Evolutionary conservation across 2,113 vertebrate species (phyloP).

Genomic region (Arizona elegans): DNA sequence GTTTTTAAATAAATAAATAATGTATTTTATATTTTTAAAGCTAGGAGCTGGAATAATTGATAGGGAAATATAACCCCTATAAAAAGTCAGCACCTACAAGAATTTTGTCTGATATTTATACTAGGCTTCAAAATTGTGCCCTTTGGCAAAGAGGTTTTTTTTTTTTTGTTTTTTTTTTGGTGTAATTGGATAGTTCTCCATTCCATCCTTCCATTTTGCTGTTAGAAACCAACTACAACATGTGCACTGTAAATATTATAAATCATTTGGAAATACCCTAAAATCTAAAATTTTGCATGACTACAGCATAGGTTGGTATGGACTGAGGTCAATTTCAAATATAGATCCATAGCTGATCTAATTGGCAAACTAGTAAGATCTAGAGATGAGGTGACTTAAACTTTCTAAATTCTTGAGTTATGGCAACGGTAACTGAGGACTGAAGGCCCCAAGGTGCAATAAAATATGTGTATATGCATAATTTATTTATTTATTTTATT

Average conservation of each 20-base stretch:
- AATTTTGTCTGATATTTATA: neutral
- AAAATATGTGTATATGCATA: neutral
- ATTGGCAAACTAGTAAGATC: neutral
- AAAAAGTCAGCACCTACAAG: neutral
- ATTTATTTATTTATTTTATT: no score
- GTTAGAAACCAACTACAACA: neutral
- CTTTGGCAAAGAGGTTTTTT: neutral
- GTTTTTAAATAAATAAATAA: neutral
- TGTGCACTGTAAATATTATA: neutral
- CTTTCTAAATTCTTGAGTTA: neutral
- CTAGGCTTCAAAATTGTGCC: neutral
- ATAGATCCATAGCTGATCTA: neutral
- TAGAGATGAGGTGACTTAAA: neutral
- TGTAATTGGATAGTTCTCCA: neutral
- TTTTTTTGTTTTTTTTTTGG: neutral
- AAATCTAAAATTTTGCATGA: neutral
- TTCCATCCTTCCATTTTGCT: neutral
- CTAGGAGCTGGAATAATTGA: neutral
- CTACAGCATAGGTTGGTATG: neutral
- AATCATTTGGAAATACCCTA: neutral
- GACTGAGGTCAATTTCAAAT: neutral
- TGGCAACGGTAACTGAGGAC: neutral
- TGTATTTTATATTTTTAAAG: neutral
- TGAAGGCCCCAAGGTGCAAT: neutral
- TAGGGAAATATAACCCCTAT: neutral